phyloP scores from a whole-genome alignment of 2,888 invertebrate genomes.

The Tenthredo distinguenda region DNA sequence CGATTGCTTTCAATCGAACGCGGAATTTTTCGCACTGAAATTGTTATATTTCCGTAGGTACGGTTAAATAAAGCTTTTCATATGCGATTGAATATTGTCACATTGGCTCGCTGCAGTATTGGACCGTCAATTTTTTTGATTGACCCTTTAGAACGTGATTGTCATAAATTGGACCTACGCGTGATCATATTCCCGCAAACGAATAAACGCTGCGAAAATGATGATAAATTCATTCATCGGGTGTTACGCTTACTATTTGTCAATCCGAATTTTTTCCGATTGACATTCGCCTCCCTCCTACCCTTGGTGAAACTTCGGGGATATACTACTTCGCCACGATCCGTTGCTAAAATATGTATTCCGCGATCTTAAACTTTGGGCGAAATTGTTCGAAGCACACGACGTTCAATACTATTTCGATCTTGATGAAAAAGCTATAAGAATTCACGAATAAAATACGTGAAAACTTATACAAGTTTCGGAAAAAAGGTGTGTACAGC shows the following conservation, averaged over 20 bases:
- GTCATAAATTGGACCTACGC: conserved; percentile 21
- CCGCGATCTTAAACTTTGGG: too few species aligned
- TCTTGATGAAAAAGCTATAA: background rate
- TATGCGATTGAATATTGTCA: conserved; percentile 29
- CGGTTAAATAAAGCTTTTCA: conserved; percentile 22
- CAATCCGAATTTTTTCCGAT: background rate
- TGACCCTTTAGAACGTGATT: conserved; percentile 39
- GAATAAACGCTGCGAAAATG: background rate
- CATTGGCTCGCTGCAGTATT: background rate
- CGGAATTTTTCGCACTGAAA: background rate
- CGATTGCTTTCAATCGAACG: background rate
- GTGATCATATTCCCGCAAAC: background rate
- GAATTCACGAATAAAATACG: background rate
- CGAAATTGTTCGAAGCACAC: background rate
- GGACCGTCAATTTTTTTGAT: conserved; percentile 20
- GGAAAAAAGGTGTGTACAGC: background rate
- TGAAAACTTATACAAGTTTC: background rate
- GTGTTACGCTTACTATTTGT: background rate
- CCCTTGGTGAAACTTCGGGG: background rate
- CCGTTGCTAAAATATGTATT: too few species aligned
- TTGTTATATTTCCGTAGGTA: conserved; percentile 18
- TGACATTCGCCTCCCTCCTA: background rate
- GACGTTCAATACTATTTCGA: background rate
- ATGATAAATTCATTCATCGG: conserved; percentile 22
- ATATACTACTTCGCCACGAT: background rate